phyloP scores from a whole-genome alignment of 2,797 vertebrate species.

The Scleropages formosus region DNA sequence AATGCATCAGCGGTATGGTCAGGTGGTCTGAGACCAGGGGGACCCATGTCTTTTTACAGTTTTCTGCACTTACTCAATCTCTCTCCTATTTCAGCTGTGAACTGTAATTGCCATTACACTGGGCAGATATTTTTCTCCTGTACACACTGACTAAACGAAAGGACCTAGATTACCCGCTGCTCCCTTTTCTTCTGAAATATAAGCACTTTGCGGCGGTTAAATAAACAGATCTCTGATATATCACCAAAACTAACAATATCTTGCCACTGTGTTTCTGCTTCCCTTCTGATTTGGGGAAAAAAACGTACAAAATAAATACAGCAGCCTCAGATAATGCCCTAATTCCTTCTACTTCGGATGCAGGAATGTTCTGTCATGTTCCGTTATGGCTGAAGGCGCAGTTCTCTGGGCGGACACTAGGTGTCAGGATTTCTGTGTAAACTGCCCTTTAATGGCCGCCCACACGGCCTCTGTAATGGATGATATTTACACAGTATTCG shows the following conservation, averaged over 20 bases:
- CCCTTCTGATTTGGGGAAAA: background rate
- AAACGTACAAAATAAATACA: constrained; percentile 14
- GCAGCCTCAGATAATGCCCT: background rate
- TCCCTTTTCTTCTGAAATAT: constrained; percentile 33
- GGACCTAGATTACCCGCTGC: constrained; percentile 12
- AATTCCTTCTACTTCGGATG: constrained; percentile 15
- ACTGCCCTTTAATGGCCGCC: too few relatives aligned
- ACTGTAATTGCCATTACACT: constrained; percentile 54
- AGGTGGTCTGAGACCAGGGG: constrained; percentile 46
- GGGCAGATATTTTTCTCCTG: constrained; percentile 38
- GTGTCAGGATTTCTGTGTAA: constrained; percentile 7
- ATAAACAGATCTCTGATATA: background rate
- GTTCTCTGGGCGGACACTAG: constrained; percentile 4
- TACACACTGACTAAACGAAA: constrained; percentile 33
- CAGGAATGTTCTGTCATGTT: background rate
- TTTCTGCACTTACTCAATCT: constrained; percentile 60
- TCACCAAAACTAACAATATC: background rate
- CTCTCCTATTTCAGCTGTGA: constrained; percentile 49
- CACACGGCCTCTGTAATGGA: too few relatives aligned
- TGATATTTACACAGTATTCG: too few relatives aligned
- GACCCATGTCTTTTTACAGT: constrained; percentile 48
- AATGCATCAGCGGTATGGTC: constrained; percentile 47
- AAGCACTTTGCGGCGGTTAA: constrained; percentile 36
- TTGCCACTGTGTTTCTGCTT: background rate
- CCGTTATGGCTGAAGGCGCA: background rate